Base-by-base conservation (phyloP, 2,797 vertebrate species). In the Anguilla obscura region DNA sequence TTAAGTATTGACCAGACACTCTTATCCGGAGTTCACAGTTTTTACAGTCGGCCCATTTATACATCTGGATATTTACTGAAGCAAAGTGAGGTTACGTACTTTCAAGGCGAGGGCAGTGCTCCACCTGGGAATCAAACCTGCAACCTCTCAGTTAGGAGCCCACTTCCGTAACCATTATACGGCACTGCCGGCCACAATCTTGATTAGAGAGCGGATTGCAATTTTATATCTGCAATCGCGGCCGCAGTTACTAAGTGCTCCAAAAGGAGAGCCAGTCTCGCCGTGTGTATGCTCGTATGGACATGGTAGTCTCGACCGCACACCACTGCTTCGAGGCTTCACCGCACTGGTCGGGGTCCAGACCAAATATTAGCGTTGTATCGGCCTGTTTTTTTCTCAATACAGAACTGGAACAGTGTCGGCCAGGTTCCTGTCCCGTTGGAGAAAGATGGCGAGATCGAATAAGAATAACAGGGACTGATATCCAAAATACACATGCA, bases 361-460 rank as follows among this genome's bases (percentile, higher is more conserved):
- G 92, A 89, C 90, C 88, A 87, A 92, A 91, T 92, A 92, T 93
- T 93, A 91, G 85, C 60, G 83, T 86, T 86, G 88, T 84, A 89
- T 89, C 88, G 36, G 76, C 88, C 90, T 87, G 74, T 91, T 66
- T 66, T 69, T 27, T 89, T 91, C 50, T 90, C 84, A 85, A 85
- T 89, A 54, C 74, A 52, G 86, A 86, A 54, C 85, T 58, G 52
- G 58, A 48, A 79, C 33, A 74, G 86, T 88, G 84, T 89, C 88
- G 45, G 88, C 90, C 91, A 91, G 91, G 87, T 89, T 91, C 90
- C 91, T 91, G 89, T 91, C 90, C 89, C 88, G 85, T 80, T 88
- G 48, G 80, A 89, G 88, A 92, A 90, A 89, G 90, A 89, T 91
- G 86, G 86, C 60, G 54, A 86, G 79, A 88, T 89, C 86, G 89